phyloP scores from a whole-genome alignment of 2,888 invertebrate genomes.

The Ophioninae sp. region DNA sequence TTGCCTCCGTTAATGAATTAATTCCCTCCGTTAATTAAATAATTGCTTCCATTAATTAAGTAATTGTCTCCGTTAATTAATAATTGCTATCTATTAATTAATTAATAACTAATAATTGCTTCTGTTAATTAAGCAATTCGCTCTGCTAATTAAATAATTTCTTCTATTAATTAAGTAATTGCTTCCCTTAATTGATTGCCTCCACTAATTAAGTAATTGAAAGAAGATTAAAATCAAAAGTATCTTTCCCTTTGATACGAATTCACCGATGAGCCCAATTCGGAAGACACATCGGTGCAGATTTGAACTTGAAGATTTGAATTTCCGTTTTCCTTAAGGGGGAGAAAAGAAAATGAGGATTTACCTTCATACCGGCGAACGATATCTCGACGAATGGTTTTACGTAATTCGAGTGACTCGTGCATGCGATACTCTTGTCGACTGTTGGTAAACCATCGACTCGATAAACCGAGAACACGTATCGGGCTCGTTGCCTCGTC shows the following conservation, averaged over 20 bases:
- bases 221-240: background rate
- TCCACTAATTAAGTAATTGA: too few relatives aligned
- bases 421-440: conserved; percentile 67
- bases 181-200: too few relatives aligned
- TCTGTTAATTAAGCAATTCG: too few relatives aligned
- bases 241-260: background rate
- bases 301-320: background rate
- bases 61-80: too few relatives aligned
- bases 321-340: background rate
- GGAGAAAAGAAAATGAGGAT: conserved; percentile 21
- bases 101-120: too few relatives aligned
- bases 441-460: conserved; percentile 83
- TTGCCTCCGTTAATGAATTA: too few relatives aligned
- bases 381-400: conserved; percentile 83
- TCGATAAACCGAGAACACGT: conserved; percentile 82
- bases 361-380: conserved; percentile 85
- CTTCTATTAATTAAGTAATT: too few relatives aligned
- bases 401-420: conserved; percentile 68
- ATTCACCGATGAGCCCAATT: background rate
- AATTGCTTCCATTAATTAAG: too few relatives aligned
- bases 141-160: too few relatives aligned
- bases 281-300: background rate
- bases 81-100: too few relatives aligned
- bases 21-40: too few relatives aligned
- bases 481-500: conserved; percentile 82